phyloP scores from a whole-genome alignment of 2,797 vertebrate species.

The Cottoperca gobio region DNA sequence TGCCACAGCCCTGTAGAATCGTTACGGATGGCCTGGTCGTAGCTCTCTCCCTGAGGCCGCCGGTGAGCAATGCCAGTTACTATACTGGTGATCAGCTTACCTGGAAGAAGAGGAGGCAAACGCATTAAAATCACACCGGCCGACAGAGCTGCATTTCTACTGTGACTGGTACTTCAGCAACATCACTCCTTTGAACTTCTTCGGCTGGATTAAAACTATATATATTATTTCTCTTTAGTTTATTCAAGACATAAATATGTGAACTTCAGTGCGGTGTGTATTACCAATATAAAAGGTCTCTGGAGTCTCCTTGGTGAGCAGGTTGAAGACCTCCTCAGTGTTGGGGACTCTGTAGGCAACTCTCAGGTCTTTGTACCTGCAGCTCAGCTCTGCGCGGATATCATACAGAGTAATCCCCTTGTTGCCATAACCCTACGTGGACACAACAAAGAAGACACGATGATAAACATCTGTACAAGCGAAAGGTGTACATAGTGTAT shows the following conservation, averaged over 20 bases:
- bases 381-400: slow-evolving; percentile 97
- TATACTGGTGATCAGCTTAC: slow-evolving; percentile 96
- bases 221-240: not conserved
- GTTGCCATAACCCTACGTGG: slow-evolving; percentile 94
- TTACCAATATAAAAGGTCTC: slow-evolving; percentile 99
- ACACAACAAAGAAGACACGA: not conserved
- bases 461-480: no score
- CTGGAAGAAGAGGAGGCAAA: slow-evolving; percentile 61
- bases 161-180: no score
- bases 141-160: not conserved
- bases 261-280: not conserved
- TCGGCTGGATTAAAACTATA: not conserved
- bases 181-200: not conserved
- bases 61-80: slow-evolving; percentile 98
- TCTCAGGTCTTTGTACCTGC: slow-evolving; percentile 97
- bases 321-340: slow-evolving; percentile 97
- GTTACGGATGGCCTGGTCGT: slow-evolving; percentile 97
- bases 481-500: no score
- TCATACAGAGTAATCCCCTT: slow-evolving; percentile 99
- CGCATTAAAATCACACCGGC: not conserved
- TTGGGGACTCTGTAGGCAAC: slow-evolving; percentile 94
- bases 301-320: slow-evolving; percentile 99
- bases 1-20: slow-evolving; percentile 97
- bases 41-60: slow-evolving; percentile 97
- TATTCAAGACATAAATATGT: not conserved